phyloP scores from a whole-genome alignment of 2,113 vertebrate species.

The Sinocyclocheilus anshuiensis region DNA sequence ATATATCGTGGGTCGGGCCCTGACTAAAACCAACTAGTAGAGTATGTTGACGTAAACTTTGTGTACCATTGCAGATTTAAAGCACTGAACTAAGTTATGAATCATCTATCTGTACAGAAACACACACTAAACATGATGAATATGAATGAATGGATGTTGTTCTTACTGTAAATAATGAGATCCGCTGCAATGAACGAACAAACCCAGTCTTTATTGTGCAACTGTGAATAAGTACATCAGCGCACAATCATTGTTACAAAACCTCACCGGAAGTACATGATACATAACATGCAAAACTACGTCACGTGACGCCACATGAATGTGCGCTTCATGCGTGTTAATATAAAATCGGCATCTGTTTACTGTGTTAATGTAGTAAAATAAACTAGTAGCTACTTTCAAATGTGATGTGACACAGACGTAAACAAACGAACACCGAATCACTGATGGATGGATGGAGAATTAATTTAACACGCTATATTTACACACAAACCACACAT shows the following conservation, averaged over 20 bases:
- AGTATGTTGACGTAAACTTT: too few relatives aligned
- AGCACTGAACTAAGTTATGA: neutral
- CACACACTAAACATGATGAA: too few relatives aligned
- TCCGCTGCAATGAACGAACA: neutral
- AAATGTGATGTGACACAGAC: neutral
- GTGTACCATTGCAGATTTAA: neutral
- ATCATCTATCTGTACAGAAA: too few relatives aligned
- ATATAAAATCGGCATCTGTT: neutral
- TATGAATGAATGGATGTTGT: too few relatives aligned
- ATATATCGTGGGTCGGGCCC: too few relatives aligned
- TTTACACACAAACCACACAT: neutral
- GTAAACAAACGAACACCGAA: neutral
- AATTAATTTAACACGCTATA: neutral
- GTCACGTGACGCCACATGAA: neutral
- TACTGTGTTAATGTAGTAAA: neutral
- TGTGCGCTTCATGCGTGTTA: neutral
- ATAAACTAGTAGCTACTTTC: neutral
- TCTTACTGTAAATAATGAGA: neutral
- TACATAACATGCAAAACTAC: neutral
- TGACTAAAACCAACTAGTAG: too few relatives aligned
- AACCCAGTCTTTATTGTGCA: neutral
- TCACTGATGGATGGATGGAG: neutral
- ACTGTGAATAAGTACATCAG: neutral
- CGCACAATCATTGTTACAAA: constrained; percentile 25
- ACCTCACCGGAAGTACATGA: constrained; percentile 16